A percentile compares a stretch with the other conserved stretches of the same genome.
Evolutionary conservation across 2,113 vertebrate genomes (phyloP).

Genomic region (Ochotona curzoniae): DNA sequence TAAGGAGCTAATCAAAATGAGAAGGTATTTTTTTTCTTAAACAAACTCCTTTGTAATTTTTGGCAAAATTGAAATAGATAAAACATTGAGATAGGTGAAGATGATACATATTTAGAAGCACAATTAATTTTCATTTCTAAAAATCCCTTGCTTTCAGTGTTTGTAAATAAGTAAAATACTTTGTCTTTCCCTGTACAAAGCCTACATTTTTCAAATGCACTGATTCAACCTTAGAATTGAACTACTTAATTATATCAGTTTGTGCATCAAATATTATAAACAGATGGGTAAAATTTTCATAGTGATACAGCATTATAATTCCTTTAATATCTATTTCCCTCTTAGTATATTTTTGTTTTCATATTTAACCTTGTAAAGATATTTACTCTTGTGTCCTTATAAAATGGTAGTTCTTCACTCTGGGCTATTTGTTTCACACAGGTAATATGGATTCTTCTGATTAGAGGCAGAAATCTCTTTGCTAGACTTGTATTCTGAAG

Average conservation of each 20-base stretch:
- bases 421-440: not conserved
- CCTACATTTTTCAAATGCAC: not conserved
- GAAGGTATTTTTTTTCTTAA: too few relatives aligned
- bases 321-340: not conserved
- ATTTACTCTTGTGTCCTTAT: not conserved
- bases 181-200: not conserved
- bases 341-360: slow-evolving; percentile 8
- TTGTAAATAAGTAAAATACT: not conserved
- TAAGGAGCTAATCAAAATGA: not conserved
- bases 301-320: not conserved
- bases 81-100: not conserved
- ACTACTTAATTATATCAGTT: not conserved
- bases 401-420: not conserved
- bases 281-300: not conserved
- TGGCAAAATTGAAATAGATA: slow-evolving; percentile 24
- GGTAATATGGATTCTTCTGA: not conserved
- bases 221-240: not conserved
- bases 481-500: not conserved
- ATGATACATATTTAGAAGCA: not conserved
- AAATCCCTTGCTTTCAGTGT: not conserved
- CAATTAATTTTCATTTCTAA: slow-evolving; percentile 13
- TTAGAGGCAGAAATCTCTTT: not conserved
- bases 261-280: not conserved
- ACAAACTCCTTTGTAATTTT: not conserved
- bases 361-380: not conserved